These are phyloP conservation scores for Araneus ventricosus DNA, from an alignment of 1,140 invertebrate genomes.

Conservation along the genomic window DNA sequence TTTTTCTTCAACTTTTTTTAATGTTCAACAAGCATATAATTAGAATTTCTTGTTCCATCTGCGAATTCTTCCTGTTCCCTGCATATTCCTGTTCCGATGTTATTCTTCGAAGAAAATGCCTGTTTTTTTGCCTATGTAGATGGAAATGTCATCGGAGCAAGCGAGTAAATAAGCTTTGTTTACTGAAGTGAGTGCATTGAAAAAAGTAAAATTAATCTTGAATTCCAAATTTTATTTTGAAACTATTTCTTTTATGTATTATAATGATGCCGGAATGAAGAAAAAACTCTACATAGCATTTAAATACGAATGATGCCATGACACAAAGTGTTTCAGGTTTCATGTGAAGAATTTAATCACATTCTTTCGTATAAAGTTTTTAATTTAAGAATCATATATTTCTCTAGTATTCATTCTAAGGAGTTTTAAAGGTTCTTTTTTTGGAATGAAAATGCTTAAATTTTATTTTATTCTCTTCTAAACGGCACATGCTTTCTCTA, in stretches of 20 bases:
- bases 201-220: neutral
- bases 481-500: no score
- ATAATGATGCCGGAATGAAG: neutral
- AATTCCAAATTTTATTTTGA: neutral
- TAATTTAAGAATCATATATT: no score
- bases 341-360: no score
- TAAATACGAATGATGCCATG: neutral
- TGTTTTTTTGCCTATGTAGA: neutral
- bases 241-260: neutral
- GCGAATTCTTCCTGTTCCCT: neutral
- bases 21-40: constrained; percentile 52
- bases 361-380: no score
- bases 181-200: neutral
- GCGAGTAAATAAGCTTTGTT: constrained; percentile 47
- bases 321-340: no score
- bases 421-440: no score
- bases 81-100: neutral
- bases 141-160: neutral
- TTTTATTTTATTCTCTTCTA: no score
- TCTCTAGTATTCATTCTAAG: no score
- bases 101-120: neutral
- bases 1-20: constrained; percentile 15
- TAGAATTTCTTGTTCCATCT: constrained; percentile 19
- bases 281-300: neutral
- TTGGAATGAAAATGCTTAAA: no score